Base-by-base conservation (phyloP, 2,797 vertebrate species). In the Bradypodion ventrale region DNA sequence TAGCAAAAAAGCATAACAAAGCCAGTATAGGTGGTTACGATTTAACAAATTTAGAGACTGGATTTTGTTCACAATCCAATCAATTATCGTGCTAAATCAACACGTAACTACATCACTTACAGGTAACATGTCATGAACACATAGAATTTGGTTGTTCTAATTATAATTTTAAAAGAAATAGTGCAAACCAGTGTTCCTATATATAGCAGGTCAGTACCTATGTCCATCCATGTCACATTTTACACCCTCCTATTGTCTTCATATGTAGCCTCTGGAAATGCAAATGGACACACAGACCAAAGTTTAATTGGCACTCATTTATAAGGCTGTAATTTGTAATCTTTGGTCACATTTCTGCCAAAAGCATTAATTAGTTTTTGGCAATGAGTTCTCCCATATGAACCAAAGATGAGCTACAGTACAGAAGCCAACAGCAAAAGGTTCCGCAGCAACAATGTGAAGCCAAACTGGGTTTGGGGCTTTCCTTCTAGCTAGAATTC, bases 181-280 rank as follows among this genome's bases (percentile, higher is more conserved):
- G 15, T 77, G 84, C 16, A 82, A 81, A 85, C 79, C 79, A 85
- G 84, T 77, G 79, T 82, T 62, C 74, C 74, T 85, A 60, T 35
- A 63, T 12, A 72, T 84, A 90, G 89, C 76, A 90, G 65, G 80
- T 85, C 12, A 87, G 44, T 37, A 83, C 56, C 80, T 70, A 90
- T 44, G 82, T 87, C 75, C 83, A 85, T 74, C 82, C 72, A 59
- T 83, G 80, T 35, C 16, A 84, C 32, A 73, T 63, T 73, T 87
- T 84, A 88, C 63, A 23, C 1, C 1, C 9, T 87, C 70, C 40
- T 75, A 6, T 15, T 5, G 46, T 2, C 82, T 83, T 77, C 84
- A 75, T 10, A 83, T 29, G 63, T 82, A 56, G 75, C 73, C 63
- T 35, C 52, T 85, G 80, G 89, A 86, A 81, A 25, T 81, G 32